Conservation (phyloP, 1,140 invertebrate genomes). For the Drosophila serrata region DNA sequence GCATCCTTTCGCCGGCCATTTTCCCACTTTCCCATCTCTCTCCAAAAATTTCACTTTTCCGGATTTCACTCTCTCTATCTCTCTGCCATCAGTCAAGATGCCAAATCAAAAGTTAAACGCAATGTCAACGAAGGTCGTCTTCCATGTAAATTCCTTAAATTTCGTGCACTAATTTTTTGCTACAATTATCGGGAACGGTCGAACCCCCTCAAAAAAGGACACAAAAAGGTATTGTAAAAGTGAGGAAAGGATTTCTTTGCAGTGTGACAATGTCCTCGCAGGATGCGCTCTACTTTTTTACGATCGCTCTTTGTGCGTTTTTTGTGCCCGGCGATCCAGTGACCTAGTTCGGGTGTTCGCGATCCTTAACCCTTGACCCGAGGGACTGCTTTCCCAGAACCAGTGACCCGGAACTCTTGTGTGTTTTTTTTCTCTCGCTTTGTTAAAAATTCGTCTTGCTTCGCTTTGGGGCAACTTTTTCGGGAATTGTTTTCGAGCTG, state of each 20-base stretch:
- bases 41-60: constrained; percentile 1
- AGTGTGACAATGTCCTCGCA: constrained; percentile 44
- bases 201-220: constrained; percentile 17
- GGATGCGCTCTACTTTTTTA: constrained; percentile 79
- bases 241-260: constrained; percentile 14
- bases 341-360: constrained; percentile 73
- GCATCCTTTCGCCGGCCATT: constrained; percentile 21
- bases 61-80: constrained; percentile 9
- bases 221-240: constrained; percentile 48
- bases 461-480: constrained; percentile 72
- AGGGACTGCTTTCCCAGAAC: not conserved
- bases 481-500: constrained; percentile 23
- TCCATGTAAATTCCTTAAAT: constrained; percentile 64
- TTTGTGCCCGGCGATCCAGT: constrained; percentile 60
- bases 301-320: constrained; percentile 61
- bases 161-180: constrained; percentile 74
- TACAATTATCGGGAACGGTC: constrained; percentile 54
- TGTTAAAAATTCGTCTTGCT: constrained; percentile 63
- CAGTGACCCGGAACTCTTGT: constrained; percentile 13
- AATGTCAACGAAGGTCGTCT: constrained; percentile 58
- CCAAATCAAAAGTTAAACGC: constrained; percentile 82
- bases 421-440: constrained; percentile 39
- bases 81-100: constrained; percentile 63
- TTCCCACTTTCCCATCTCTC: not conserved
- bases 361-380: constrained; percentile 32